These are phyloP conservation scores for Acanthisitta chloris DNA, from an alignment of 2,113 vertebrate species.

Conservation along the genomic window DNA sequence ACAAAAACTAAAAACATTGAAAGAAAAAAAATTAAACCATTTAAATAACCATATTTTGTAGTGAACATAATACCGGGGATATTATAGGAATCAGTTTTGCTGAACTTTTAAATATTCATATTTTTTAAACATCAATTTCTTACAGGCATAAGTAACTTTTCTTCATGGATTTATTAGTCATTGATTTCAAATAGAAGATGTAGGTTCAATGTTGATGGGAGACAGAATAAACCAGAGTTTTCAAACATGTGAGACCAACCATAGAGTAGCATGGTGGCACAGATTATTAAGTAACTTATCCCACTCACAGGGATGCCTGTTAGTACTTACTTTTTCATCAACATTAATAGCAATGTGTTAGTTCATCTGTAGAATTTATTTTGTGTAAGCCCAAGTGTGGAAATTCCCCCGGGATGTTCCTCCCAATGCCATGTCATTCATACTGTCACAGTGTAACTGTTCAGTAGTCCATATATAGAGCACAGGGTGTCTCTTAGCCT, in stretches of 20 bases:
- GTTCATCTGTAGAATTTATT: background rate
- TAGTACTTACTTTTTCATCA: background rate
- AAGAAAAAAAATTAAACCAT: background rate
- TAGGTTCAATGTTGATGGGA: background rate
- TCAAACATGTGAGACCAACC: background rate
- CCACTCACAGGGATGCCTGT: background rate
- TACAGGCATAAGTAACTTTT: background rate
- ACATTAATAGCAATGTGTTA: accelerated
- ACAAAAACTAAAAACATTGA: background rate
- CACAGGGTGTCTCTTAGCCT: background rate
- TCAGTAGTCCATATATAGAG: background rate
- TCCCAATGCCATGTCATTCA: background rate
- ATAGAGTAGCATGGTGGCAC: background rate
- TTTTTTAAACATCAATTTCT: background rate
- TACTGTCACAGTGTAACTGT: background rate
- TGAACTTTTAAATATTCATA: background rate
- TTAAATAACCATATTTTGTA: background rate
- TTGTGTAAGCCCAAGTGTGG: background rate
- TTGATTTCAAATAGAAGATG: background rate
- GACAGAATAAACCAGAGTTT: background rate
- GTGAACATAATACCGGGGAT: background rate
- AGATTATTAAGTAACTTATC: background rate
- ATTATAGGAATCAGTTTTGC: background rate
- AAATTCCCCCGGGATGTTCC: background rate
- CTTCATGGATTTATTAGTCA: background rate